Percentiles rank a stretch among this genome's conserved stretches.
phyloP scores from a whole-genome alignment of 1,140 invertebrate species.

The Bombus consobrinus region DNA sequence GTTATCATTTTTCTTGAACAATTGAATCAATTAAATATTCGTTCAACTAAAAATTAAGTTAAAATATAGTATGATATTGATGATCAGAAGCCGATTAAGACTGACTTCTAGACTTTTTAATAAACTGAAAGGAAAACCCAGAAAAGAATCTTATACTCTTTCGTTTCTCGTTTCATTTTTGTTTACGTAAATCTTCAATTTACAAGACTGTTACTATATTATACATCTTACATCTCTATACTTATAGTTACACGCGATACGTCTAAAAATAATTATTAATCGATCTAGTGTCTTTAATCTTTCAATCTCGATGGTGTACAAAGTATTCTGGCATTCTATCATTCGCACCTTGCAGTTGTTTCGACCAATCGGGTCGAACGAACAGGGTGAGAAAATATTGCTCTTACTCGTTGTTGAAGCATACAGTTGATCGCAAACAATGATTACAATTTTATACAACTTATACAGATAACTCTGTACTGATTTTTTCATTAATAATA shows the following conservation, averaged over 20 bases:
- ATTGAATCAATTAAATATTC: not conserved
- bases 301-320: constrained; percentile 20
- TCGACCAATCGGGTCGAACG: not conserved
- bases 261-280: constrained; percentile 49
- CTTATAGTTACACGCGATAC: constrained; percentile 38
- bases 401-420: constrained; percentile 36
- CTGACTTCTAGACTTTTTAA: not conserved
- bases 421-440: not conserved
- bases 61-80: not conserved
- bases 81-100: not conserved
- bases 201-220: constrained; percentile 47
- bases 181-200: constrained; percentile 32
- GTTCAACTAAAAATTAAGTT: constrained; percentile 4
- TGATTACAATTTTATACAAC: too few relatives aligned
- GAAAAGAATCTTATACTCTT: not conserved
- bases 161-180: not conserved
- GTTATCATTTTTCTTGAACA: not conserved
- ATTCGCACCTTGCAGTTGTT: not conserved
- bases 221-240: constrained; percentile 49
- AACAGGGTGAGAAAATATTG: not conserved
- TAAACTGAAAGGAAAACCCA: not conserved
- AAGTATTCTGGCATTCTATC: not conserved
- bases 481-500: not conserved
- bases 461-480: too few relatives aligned
- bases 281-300: constrained; percentile 1